A percentile compares a stretch with the other conserved stretches of the same genome.
phyloP scores from a whole-genome alignment of 2,888 invertebrate genomes.

The Amphipyra berbera region DNA sequence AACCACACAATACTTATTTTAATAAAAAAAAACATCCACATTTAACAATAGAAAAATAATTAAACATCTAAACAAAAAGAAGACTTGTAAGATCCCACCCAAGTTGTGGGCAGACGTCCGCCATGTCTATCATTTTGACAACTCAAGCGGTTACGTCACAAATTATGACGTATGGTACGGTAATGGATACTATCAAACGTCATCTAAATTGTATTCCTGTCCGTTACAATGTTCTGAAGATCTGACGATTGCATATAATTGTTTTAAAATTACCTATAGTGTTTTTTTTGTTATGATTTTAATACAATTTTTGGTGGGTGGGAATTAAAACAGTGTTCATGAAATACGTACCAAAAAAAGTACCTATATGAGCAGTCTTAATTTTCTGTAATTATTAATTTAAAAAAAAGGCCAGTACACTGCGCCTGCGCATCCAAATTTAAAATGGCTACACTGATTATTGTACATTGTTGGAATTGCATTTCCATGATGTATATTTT shows the following conservation, averaged over 20 bases:
- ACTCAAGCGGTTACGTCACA: slow-evolving; percentile 64
- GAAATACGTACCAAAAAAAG: too few relatives aligned
- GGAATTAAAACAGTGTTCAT: not conserved
- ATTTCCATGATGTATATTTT: not conserved
- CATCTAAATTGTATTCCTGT: slow-evolving; percentile 32
- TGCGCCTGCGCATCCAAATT: too few relatives aligned
- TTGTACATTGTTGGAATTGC: too few relatives aligned
- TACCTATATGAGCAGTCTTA: too few relatives aligned
- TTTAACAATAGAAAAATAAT: slow-evolving; percentile 32
- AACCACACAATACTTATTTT: too few relatives aligned
- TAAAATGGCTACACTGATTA: too few relatives aligned
- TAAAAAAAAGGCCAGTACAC: too few relatives aligned
- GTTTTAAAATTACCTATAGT: slow-evolving; percentile 10
- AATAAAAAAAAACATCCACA: too few relatives aligned
- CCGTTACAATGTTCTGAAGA: slow-evolving; percentile 16
- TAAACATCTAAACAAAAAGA: slow-evolving; percentile 43
- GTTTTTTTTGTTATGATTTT: not conserved
- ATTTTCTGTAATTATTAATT: too few relatives aligned
- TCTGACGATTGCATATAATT: slow-evolving; percentile 28
- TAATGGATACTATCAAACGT: slow-evolving; percentile 51
- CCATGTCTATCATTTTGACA: slow-evolving; percentile 66
- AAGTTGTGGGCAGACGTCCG: slow-evolving; percentile 43
- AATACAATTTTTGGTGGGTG: not conserved
- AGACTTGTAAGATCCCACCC: slow-evolving; percentile 62
- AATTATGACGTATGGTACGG: slow-evolving; percentile 49